Conservation (phyloP, 2,113 vertebrate species). For the Silurus glanis region DNA sequence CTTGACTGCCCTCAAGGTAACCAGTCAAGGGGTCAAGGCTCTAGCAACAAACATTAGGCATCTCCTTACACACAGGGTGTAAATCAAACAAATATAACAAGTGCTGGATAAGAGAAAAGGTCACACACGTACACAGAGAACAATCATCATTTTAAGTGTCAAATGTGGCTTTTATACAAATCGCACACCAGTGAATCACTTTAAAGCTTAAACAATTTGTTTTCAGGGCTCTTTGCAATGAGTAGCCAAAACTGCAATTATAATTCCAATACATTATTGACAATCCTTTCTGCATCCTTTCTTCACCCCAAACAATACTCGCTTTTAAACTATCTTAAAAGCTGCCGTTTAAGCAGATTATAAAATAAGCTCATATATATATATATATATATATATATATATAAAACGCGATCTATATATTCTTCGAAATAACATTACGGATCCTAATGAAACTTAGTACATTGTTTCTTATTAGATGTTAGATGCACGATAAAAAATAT, state of each 20-base stretch:
- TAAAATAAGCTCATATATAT: too few relatives aligned
- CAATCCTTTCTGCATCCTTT: background rate
- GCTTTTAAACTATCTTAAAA: background rate
- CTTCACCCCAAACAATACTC: too few relatives aligned
- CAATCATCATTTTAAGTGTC: background rate
- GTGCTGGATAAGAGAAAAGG: background rate
- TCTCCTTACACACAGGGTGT: background rate
- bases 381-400: too few relatives aligned
- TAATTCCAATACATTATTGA: background rate
- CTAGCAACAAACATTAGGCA: conserved; percentile 51
- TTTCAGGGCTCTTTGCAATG: background rate
- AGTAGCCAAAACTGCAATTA: background rate
- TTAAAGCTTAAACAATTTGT: background rate
- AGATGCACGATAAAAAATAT: too few relatives aligned
- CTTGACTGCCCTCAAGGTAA: conserved; percentile 55
- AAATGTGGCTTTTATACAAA: background rate
- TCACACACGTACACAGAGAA: background rate
- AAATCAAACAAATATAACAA: conserved; percentile 19
- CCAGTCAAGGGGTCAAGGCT: conserved; percentile 43
- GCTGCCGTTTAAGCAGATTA: too few relatives aligned
- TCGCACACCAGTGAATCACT: background rate
- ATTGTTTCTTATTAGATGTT: too few relatives aligned
- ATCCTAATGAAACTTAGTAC: too few relatives aligned
- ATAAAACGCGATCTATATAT: too few relatives aligned
- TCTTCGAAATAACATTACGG: too few relatives aligned